Conservation (phyloP, 2,113 vertebrate genomes). For the Procavia capensis region DNA sequence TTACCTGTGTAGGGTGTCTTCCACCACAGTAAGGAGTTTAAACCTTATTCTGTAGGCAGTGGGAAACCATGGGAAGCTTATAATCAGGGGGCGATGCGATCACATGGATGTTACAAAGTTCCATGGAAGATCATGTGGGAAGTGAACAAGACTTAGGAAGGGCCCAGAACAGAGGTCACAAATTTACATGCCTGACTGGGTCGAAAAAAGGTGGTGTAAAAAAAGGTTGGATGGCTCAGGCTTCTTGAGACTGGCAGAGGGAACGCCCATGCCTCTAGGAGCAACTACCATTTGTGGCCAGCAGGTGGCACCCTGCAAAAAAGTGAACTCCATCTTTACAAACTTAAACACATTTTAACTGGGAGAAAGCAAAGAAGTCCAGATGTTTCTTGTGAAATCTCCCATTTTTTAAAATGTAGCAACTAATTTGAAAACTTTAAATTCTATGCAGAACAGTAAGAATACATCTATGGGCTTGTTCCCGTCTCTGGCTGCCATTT, state of each 20-base stretch:
- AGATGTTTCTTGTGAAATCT: not conserved
- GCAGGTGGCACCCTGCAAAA: not conserved
- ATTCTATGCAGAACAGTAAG: not conserved
- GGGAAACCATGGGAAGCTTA: not conserved
- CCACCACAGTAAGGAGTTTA: not conserved
- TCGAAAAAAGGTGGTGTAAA: not conserved
- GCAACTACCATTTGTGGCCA: not conserved
- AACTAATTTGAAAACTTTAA: not conserved
- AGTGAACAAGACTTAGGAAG: not conserved
- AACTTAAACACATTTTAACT: not conserved
- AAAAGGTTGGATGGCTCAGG: no score
- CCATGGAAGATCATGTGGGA: not conserved
- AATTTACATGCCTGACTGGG: not conserved
- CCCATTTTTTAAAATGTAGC: not conserved
- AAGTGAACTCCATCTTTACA: not conserved
- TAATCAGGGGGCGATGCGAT: not conserved
- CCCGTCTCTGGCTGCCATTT: not conserved
- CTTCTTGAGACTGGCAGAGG: not conserved
- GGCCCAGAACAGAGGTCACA: not conserved
- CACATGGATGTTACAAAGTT: not conserved
- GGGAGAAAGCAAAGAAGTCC: constrained; percentile 5
- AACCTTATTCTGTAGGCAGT: not conserved
- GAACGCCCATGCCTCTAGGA: fast-evolving
- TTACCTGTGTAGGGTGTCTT: fast-evolving
- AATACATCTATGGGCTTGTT: not conserved